Conservation (phyloP, 2,888 invertebrate species). For the Colletes collaris region DNA sequence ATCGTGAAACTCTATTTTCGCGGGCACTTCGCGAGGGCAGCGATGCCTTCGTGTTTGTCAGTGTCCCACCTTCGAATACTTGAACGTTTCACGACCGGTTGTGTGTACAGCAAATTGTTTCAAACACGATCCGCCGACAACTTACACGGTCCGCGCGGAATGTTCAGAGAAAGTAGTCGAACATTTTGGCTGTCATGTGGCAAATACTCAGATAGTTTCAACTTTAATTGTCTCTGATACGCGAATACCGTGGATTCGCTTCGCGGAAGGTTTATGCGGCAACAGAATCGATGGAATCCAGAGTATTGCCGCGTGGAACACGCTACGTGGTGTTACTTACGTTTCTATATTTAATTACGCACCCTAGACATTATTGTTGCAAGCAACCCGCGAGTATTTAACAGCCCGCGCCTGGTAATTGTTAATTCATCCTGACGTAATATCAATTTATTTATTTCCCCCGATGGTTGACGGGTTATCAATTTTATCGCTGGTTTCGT, state of each 20-base stretch:
- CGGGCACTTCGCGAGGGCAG: too few relatives aligned
- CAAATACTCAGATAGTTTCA: not conserved
- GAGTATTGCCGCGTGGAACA: not conserved
- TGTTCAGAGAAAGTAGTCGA: slow-evolving; percentile 3
- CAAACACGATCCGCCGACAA: not conserved
- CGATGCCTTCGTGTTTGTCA: not conserved
- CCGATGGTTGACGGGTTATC: slow-evolving; percentile 11
- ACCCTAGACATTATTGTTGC: not conserved
- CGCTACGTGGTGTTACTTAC: not conserved
- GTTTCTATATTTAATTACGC: slow-evolving; percentile 10
- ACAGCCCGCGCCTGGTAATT: not conserved
- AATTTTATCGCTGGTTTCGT: not conserved
- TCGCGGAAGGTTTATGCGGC: not conserved
- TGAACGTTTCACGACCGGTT: not conserved
- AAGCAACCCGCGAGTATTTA: slow-evolving; percentile 1
- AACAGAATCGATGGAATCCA: slow-evolving; percentile 9
- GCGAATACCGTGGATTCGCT: not conserved
- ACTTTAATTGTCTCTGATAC: slow-evolving; percentile 25
- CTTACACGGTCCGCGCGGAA: not conserved
- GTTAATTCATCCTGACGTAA: slow-evolving; percentile 1
- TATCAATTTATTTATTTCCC: slow-evolving; percentile 9
- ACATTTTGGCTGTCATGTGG: not conserved
- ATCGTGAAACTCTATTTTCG: too few relatives aligned
- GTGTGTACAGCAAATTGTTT: slow-evolving; percentile 24
- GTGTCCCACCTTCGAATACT: slow-evolving; percentile 16